Conservation (phyloP, 2,797 vertebrate genomes). For the Anas georgica region DNA sequence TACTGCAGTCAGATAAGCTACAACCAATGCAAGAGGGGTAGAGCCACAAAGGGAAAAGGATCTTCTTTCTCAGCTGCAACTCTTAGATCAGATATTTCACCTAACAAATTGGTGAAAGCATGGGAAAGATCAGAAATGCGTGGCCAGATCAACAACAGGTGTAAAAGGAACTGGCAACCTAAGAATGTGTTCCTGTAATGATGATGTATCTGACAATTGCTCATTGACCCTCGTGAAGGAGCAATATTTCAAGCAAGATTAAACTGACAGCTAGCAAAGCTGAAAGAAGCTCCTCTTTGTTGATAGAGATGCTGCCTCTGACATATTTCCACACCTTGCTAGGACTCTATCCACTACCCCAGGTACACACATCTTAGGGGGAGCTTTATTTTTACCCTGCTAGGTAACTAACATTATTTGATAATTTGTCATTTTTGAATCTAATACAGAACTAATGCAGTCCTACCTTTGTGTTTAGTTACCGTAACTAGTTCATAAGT, state of each 20-base stretch:
- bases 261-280: not conserved
- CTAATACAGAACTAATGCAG: not conserved
- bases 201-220: not conserved
- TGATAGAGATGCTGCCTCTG: not conserved
- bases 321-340: not conserved
- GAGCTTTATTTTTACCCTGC: not conserved
- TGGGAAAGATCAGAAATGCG: not conserved
- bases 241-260: not conserved
- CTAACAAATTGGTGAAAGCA: not conserved
- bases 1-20: not conserved
- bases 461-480: not conserved
- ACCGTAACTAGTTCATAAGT: not conserved
- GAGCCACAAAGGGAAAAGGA: not conserved
- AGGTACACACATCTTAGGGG: not conserved
- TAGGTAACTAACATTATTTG: not conserved
- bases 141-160: not conserved
- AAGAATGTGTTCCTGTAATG: not conserved
- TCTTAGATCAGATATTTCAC: not conserved
- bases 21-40: not conserved
- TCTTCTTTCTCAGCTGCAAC: not conserved
- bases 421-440: not conserved
- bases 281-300: not conserved
- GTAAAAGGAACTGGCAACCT: not conserved
- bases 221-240: not conserved
- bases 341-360: not conserved